A percentile compares a stretch with the other conserved stretches of the same genome.
Conservation (phyloP, 2,113 vertebrate species). For the Ochotona princeps region DNA sequence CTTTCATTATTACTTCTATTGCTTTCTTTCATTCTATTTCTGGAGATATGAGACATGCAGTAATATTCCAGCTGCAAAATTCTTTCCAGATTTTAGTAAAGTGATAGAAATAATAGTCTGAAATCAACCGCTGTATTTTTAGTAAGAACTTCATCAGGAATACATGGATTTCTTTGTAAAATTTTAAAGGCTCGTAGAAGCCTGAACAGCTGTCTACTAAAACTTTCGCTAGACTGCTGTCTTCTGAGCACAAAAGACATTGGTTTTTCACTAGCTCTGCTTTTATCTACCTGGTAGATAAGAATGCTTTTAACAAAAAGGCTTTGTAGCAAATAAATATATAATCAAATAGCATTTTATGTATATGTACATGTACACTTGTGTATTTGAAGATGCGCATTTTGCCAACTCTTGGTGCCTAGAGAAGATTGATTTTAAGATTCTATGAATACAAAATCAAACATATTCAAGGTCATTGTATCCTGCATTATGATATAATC, state of each 20-base stretch:
- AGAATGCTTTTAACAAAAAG: neutral
- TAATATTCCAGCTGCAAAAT: slow-evolving; percentile 17
- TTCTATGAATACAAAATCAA: too few species aligned
- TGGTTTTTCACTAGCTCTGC: neutral
- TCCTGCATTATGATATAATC: too few species aligned
- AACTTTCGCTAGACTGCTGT: neutral
- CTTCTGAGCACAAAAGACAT: neutral
- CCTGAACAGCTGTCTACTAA: neutral
- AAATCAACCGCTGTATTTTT: slow-evolving; percentile 3
- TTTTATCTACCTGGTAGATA: neutral
- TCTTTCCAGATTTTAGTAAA: slow-evolving; percentile 54
- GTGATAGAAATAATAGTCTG: neutral
- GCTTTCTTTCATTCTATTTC: slow-evolving; percentile 33
- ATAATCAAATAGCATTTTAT: neutral
- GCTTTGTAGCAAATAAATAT: neutral
- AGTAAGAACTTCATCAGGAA: slow-evolving; percentile 2
- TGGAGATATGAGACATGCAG: neutral
- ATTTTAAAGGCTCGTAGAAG: neutral
- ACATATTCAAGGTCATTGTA: too few species aligned
- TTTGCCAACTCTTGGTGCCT: too few species aligned
- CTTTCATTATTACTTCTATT: slow-evolving; percentile 23
- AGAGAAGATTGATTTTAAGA: too few species aligned
- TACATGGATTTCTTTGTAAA: neutral
- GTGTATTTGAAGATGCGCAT: neutral
- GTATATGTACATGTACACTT: neutral